Conservation (phyloP, 2,113 vertebrate species). For the Malurus alboscapulatus region DNA sequence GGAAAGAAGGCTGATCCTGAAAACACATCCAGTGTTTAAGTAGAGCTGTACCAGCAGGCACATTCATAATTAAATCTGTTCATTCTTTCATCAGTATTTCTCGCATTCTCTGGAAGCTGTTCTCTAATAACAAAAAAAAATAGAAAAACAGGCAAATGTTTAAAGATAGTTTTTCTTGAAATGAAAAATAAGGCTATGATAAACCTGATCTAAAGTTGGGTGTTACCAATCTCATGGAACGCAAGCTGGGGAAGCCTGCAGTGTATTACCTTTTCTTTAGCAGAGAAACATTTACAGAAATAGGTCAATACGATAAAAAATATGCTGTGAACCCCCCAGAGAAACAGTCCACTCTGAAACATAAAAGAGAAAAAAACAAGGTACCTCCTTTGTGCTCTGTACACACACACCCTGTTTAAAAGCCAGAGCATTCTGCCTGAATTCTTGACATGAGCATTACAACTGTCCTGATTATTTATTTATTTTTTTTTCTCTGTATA, state of each 20-base stretch:
- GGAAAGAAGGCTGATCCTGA: neutral
- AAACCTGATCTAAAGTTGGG: neutral
- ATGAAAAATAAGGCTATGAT: neutral
- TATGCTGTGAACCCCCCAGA: neutral
- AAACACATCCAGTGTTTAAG: neutral
- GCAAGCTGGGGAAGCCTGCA: neutral
- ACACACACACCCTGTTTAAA: neutral
- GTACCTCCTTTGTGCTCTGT: neutral
- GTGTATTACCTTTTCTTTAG: neutral
- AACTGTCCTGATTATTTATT: neutral
- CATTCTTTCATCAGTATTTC: neutral
- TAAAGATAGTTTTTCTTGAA: neutral
- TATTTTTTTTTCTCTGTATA: neutral
- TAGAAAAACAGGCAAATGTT: neutral
- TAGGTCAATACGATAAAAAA: conserved; percentile 3
- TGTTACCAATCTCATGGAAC: neutral
- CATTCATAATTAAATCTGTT: neutral
- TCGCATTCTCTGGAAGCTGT: neutral
- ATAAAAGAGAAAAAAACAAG: neutral
- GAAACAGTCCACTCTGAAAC: neutral
- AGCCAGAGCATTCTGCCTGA: neutral
- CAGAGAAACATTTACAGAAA: neutral
- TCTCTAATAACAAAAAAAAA: neutral
- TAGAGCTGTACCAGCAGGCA: neutral
- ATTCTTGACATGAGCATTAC: neutral